These are phyloP conservation scores for Rhinogobio ventralis DNA, from an alignment of 2,797 vertebrate genomes.

Conservation along the genomic window DNA sequence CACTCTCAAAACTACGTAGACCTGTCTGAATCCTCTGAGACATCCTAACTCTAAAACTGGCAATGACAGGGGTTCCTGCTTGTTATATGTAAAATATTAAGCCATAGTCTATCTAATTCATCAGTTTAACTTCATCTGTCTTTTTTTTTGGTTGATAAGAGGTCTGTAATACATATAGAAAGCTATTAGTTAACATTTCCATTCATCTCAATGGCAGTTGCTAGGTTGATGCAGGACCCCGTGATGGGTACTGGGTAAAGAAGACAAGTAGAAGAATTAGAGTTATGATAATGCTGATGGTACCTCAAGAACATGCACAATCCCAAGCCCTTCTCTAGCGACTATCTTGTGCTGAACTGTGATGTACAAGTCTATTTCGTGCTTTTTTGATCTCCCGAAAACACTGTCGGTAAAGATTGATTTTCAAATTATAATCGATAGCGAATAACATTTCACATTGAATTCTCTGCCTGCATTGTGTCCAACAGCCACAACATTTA, in stretches of 20 bases:
- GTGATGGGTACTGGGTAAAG: not conserved
- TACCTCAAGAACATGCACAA: not conserved
- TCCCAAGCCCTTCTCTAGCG: not conserved
- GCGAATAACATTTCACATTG: not conserved
- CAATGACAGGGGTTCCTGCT: not conserved
- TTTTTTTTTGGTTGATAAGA: not conserved
- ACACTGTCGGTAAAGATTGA: not conserved
- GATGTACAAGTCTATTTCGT: not conserved
- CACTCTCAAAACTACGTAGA: not conserved
- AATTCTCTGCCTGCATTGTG: not conserved
- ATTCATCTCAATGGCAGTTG: not conserved
- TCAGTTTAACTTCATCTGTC: not conserved
- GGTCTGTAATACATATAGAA: not conserved
- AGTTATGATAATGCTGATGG: not conserved
- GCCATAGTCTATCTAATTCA: not conserved
- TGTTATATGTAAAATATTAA: not conserved
- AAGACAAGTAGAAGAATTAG: not conserved
- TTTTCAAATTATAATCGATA: not conserved
- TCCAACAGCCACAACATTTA: not conserved
- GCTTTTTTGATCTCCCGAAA: not conserved
- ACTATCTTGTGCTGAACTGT: not conserved
- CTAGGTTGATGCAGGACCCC: not conserved
- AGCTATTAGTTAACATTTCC: not conserved
- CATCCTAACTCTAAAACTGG: not conserved
- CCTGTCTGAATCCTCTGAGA: not conserved